Percentiles rank a stretch among this genome's conserved stretches.
Conservation (phyloP, 2,888 invertebrate genomes). For the Euphydryas editha region DNA sequence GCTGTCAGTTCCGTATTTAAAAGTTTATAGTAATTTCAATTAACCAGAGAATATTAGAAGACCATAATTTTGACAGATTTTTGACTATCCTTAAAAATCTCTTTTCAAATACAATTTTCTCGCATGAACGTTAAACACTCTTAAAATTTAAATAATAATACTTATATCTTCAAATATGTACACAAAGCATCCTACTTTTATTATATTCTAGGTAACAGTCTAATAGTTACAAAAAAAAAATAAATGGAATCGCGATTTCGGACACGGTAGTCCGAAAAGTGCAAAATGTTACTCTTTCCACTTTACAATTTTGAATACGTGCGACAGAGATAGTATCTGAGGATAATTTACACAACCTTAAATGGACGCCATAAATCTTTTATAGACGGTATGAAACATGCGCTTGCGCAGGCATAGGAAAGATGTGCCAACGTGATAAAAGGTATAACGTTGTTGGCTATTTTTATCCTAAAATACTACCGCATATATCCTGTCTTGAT, state of each 20-base stretch:
- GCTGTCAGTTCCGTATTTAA: no score
- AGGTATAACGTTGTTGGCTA: constrained; percentile 29
- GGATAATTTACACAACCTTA: constrained; percentile 68
- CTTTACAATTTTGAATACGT: constrained; percentile 29
- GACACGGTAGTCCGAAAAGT: constrained; percentile 25
- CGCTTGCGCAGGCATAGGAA: constrained; percentile 58
- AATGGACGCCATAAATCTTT: constrained; percentile 68
- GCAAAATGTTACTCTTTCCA: constrained; percentile 30
- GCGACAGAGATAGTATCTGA: constrained; percentile 51
- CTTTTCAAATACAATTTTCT: no score
- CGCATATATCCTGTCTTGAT: constrained; percentile 26
- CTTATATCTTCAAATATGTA: no score
- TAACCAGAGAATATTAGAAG: no score
- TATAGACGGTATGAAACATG: constrained; percentile 63
- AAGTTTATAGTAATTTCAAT: no score
- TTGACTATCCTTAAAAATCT: no score
- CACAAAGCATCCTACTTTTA: background rate
- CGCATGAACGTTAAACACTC: no score
- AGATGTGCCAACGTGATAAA: constrained; percentile 52
- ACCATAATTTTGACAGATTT: no score
- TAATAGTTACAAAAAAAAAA: background rate
- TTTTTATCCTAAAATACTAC: constrained; percentile 29
- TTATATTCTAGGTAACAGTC: background rate
- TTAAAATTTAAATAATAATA: no score
- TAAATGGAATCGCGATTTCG: constrained; percentile 18